Conservation (phyloP, 2,113 vertebrate species). For the Carollia perspicillata region DNA sequence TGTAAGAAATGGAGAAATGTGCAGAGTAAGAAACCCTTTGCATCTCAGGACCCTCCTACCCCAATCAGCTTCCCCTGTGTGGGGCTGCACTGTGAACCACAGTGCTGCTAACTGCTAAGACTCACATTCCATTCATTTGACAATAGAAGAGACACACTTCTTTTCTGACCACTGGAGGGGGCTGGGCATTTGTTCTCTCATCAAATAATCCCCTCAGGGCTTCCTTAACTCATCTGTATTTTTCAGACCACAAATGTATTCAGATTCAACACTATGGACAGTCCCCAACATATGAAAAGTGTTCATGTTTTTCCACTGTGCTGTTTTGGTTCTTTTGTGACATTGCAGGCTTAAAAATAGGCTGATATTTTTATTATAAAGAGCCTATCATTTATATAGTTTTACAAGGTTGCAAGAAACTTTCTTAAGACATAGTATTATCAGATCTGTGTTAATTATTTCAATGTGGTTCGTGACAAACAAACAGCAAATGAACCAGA, state of each 20-base stretch:
- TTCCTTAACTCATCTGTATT: background rate
- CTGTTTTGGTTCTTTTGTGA: slow-evolving; percentile 29
- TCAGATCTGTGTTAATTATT: background rate
- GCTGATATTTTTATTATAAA: background rate
- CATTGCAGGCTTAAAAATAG: background rate
- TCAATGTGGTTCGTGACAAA: background rate
- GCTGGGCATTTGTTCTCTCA: slow-evolving; percentile 35
- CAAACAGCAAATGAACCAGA: background rate
- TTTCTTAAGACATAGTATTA: background rate
- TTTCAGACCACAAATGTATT: background rate
- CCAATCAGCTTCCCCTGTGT: background rate
- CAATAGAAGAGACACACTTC: background rate
- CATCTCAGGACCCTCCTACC: background rate
- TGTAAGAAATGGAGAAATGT: background rate
- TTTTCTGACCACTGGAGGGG: background rate
- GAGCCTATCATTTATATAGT: background rate
- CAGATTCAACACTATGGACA: background rate
- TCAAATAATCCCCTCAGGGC: background rate
- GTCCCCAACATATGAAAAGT: background rate
- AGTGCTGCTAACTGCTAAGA: background rate
- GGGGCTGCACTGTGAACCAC: background rate
- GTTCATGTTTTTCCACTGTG: background rate
- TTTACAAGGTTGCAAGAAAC: background rate
- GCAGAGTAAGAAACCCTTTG: background rate
- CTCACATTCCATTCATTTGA: slow-evolving; percentile 4